These are phyloP conservation scores for Tethya wilhelma DNA, from an alignment of 37 sponge, comb jelly and placozoan genomes.

Conservation along the genomic window DNA sequence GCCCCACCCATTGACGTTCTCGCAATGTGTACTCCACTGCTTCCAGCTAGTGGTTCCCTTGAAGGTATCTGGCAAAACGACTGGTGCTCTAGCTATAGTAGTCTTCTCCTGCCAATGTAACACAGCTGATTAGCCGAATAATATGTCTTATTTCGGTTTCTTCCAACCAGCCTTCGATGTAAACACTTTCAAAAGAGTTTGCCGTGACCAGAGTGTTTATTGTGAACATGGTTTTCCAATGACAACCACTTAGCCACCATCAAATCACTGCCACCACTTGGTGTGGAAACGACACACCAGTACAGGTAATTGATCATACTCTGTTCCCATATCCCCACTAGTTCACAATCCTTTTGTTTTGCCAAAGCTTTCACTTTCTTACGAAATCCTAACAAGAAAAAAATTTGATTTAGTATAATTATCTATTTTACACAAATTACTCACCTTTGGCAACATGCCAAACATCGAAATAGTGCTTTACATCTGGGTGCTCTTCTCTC, in stretches of 20 bases:
- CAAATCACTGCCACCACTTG: slow-evolving; percentile 5
- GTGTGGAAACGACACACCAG: slow-evolving; percentile 55
- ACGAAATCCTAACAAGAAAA: not conserved
- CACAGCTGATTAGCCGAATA: too few relatives aligned
- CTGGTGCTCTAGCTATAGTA: slow-evolving; percentile 17
- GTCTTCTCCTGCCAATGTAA: too few relatives aligned
- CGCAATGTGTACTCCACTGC: slow-evolving; percentile 35
- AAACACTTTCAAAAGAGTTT: slow-evolving; percentile 33
- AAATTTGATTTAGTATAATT: not conserved
- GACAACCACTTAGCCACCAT: slow-evolving; percentile 63
- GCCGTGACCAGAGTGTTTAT: slow-evolving; percentile 44
- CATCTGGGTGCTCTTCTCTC: slow-evolving; percentile 9
- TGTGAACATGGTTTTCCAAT: slow-evolving; percentile 55
- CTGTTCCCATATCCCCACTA: slow-evolving; percentile 34
- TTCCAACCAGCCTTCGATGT: slow-evolving; percentile 3
- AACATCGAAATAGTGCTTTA: slow-evolving; percentile 59
- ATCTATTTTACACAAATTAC: not conserved
- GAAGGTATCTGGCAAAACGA: slow-evolving; percentile 26
- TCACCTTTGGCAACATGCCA: slow-evolving; percentile 76
- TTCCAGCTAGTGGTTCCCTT: slow-evolving; percentile 38
- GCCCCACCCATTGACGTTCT: slow-evolving; percentile 39
- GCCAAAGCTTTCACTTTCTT: not conserved
- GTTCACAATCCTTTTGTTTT: slow-evolving; percentile 34
- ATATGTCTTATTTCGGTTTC: slow-evolving; percentile 35
- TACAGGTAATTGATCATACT: slow-evolving; percentile 62